Conservation (phyloP, 92 coral and sea anemone species). For the Palythoa caribaeorum region DNA sequence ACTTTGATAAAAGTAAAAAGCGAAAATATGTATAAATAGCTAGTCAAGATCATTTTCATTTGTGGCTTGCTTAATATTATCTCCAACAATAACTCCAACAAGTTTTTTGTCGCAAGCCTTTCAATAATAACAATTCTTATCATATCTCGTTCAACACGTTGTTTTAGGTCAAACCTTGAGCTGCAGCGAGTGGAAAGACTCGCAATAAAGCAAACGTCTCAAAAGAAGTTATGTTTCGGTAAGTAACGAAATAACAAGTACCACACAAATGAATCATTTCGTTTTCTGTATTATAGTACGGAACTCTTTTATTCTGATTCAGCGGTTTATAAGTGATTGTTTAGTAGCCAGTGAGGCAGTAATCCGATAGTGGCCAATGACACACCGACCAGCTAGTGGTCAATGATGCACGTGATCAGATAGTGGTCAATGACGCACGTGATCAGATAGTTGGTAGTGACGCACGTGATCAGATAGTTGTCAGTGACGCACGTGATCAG, state of each 20-base stretch:
- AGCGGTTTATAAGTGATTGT: background rate
- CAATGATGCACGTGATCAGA: background rate
- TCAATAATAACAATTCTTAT: no score
- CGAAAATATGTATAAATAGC: no score
- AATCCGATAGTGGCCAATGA: no score
- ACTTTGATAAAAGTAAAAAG: no score
- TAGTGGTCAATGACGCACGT: background rate
- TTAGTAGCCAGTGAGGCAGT: no score
- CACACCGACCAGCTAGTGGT: background rate
- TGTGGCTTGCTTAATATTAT: no score
- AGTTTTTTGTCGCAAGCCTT: no score
- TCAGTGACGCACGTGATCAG: no score
- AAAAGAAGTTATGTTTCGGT: conserved; percentile 90
- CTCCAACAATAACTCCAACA: no score
- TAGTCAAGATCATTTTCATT: no score
- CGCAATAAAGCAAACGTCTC: conserved; percentile 76
- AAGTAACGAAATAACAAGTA: conserved; percentile 24
- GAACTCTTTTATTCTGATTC: background rate
- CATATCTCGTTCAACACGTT: background rate
- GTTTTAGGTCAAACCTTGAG: conserved; percentile 90
- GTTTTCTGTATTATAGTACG: background rate
- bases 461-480: no score
- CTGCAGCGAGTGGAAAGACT: conserved; percentile 83
- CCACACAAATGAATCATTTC: background rate
- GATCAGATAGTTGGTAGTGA: background rate